Evolutionary conservation across 2,888 invertebrate genomes (phyloP), one percentile per base, ranked within the genome.

Genomic region (Drosophila putrida): DNA sequence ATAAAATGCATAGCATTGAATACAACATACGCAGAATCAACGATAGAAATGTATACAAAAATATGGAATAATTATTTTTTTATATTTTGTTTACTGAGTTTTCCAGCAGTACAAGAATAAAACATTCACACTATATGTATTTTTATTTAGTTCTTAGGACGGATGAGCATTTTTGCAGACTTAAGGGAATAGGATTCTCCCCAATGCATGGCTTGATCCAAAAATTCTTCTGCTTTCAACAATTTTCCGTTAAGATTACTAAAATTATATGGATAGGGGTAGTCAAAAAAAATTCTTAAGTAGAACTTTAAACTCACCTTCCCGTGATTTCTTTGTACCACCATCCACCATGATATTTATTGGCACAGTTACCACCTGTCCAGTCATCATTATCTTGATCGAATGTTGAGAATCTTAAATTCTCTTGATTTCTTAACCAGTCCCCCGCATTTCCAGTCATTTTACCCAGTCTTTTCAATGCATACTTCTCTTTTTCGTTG

Each of bases 301-400:
- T 36, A 11, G 9, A n/a, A 13, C 25, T 50, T 13, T 8, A 4
- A 35, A n/a, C 35, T 35, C 10, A 50, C 49, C n/a, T 20, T 33
- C 35, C 49, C 8, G 35, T 20, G 4, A 36, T 4, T 9, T 9
- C 5, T 6, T 4, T 4, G 35, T 25, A 43, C 54, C 54, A 43
- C 43, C 43, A 43, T 6, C 35, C 44, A 27, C 44, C 43, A 0
- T 44, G 33, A 9, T 35, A 55, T 33, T 13, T 35, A 20, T 20
- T 10, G 10, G 20, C 15, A 4, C 4, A 49, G 0, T 20, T 11
- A 4, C 10, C 4, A 15, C 10, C 3, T 6, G 9, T 15, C 15
- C 15, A 31, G 0, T 47, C 6, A 33, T 49, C 20, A 31, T 59
- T 49, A 41, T 50, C 59, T 8, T 31, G 15, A 31, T 59, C 59